These are phyloP conservation scores for Sinohyriopsis cumingii DNA, from an alignment of 2,888 invertebrate species.

Conservation along the genomic window DNA sequence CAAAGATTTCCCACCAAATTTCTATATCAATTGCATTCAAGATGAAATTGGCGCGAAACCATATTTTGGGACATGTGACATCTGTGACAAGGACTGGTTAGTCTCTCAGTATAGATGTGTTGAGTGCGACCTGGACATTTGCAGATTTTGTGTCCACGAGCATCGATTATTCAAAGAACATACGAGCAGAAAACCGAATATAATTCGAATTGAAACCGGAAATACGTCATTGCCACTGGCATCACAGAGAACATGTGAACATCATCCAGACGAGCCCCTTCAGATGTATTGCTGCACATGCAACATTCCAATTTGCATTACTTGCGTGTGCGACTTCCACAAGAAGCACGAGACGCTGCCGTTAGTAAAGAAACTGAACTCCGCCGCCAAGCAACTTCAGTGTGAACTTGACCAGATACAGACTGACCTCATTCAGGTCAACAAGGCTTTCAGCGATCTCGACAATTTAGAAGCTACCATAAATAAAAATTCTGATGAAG, in stretches of 20 bases:
- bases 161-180: conserved; percentile 55
- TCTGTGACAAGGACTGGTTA: conserved; percentile 56
- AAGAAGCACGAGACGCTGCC: conserved; percentile 54
- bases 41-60: conserved; percentile 58
- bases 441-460: conserved; percentile 30
- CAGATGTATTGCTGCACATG: conserved; percentile 61
- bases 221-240: conserved; percentile 35
- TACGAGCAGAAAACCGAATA: conserved; percentile 40
- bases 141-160: conserved; percentile 61
- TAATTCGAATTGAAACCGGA: conserved; percentile 57
- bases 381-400: conserved; percentile 46
- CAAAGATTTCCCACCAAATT: conserved; percentile 60
- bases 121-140: conserved; percentile 62
- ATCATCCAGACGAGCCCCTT: conserved; percentile 49
- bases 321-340: conserved; percentile 55
- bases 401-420: conserved; percentile 47
- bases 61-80: conserved; percentile 55
- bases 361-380: conserved; percentile 48
- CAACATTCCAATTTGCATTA: conserved; percentile 51
- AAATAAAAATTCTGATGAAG: conserved; percentile 33
- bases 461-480: conserved; percentile 37
- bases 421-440: conserved; percentile 34
- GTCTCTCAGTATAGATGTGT: conserved; percentile 60
- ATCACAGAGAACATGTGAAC: conserved; percentile 42
- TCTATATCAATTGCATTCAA: conserved; percentile 61